Evolutionary conservation across 2,888 invertebrate species (phyloP), one percentile per base, ranked within the genome.

Genomic region (Hylaea fasciaria): DNA sequence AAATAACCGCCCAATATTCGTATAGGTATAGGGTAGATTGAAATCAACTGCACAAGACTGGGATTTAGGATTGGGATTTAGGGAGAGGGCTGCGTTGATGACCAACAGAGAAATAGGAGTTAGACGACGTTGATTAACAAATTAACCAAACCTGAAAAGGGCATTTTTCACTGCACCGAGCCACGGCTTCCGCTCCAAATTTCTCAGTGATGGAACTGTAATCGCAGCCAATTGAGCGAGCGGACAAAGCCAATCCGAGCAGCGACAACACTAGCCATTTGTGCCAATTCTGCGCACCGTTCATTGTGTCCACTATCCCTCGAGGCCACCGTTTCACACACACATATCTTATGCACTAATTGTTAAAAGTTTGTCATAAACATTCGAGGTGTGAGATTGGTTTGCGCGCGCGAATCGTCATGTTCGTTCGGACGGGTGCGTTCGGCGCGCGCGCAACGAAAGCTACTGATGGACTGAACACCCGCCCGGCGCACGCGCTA

Each of bases 161-260:
- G 74, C 92, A 92, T 86, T 91, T 92, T 81, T 91, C 90, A 83
- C 87, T 87, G 87, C 92, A 92, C 74, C 87, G 86, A 73, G 82
- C 86, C 76, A 91, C 88, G 53, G 91, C 92, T 87, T 92, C 92
- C 91, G 91, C 84, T 89, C 91, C 91, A 89, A 92, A 92, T 90
- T 89, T 91, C 89, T 91, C 89, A 76, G 90, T 89, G 90, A 89
- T 89, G 90, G 89, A 85, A 85, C 86, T 87, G 83, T 91, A 91
- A 91, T 92, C 91, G 90, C 90, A 86, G 82, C 84, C 91, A 92
- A 92, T 91, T 92, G 90, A 87, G 80, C 85, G 87, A 82, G 86
- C 91, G 91, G 91, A 91, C 92, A 91, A 89, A 90, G 91, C 91
- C 89, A 92, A 91, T 91, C 91, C 91, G 84, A 91, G 80, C 84